Base-by-base conservation (phyloP, 2,797 vertebrate species). In the Yasuhikotakia modesta region DNA sequence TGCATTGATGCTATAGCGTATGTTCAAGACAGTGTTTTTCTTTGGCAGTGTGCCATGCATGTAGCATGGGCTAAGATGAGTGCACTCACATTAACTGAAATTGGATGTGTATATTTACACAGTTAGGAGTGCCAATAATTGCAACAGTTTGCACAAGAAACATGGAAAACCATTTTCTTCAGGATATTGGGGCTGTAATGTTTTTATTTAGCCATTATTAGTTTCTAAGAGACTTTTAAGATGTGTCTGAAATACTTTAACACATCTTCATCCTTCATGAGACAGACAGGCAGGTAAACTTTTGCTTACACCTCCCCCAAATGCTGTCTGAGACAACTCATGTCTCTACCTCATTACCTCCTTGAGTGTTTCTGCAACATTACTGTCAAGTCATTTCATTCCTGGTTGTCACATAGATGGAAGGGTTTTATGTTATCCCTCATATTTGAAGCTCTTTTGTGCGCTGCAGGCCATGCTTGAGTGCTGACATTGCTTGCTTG, bases 21-120 rank as follows among this genome's bases (percentile, higher is more conserved):
- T 24, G 52, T 67, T 79, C 48, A 66, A 65, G 39, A 72, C 32
- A 58, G 55, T n/a, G n/a, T 1, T 35, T 16, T 73, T 73, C 17
- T 57, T 79, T 79, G 50, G 39, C 52, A 73, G 64, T 39, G 16
- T 73, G 64, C 63, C 78, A 43, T 55, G 45, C 48, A 27, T 27
- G 4, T 27, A 74, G 32, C 64, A 70, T n/a, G 46, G 30, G 11
- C 39, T 22, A 27, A 22, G 43, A 60, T n/a, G 10, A 17, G 48
- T 7, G 35, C 66, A 48, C 21, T 67, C 21, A 69, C 45, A 53
- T 57, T 50, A 52, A 58, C 52, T 57, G 17, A 24, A 30, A 50
- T 52, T 32, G n/a, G 61, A 27, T 22, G 32, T 46, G 13, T 58
- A 35, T 39, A 52, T 73, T 46, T 73, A 30, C 1, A 0, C 53